Evolutionary conservation across 1,140 invertebrate genomes (phyloP).

Genomic region (Lepidurus packardi): DNA sequence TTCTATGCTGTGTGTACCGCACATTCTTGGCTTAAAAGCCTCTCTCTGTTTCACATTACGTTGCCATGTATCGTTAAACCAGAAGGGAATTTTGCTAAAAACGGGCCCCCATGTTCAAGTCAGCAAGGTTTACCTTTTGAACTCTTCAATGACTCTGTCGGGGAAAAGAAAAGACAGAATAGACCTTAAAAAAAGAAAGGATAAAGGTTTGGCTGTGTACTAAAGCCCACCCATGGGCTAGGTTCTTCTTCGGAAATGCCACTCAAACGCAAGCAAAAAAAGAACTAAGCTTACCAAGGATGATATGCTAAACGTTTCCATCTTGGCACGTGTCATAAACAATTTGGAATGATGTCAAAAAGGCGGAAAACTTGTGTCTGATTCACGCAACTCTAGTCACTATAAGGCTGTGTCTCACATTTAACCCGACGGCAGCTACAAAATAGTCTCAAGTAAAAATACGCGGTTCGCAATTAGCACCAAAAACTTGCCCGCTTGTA

Average conservation of each 20-base stretch:
- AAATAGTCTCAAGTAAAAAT: background rate
- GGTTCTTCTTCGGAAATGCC: background rate
- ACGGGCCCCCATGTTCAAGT: background rate
- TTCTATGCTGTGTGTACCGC: background rate
- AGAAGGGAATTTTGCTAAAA: background rate
- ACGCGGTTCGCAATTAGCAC: no score
- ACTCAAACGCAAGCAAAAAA: background rate
- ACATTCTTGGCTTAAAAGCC: constrained; percentile 11
- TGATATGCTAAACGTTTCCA: background rate
- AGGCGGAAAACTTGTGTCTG: background rate
- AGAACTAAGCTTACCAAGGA: background rate
- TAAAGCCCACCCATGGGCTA: constrained; percentile 1
- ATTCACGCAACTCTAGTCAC: no score
- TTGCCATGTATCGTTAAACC: background rate
- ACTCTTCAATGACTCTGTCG: background rate
- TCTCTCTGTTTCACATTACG: constrained; percentile 13
- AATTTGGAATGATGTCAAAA: constrained; percentile 4
- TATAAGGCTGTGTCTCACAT: background rate
- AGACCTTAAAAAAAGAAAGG: background rate
- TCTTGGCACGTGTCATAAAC: constrained; percentile 12
- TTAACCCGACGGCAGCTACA: background rate
- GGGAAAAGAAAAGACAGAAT: background rate
- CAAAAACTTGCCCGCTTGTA: no score
- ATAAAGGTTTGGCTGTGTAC: constrained; percentile 11
- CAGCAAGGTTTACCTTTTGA: background rate